phyloP scores from a whole-genome alignment of 2,797 vertebrate species.

The Leucoraja ocellata region DNA sequence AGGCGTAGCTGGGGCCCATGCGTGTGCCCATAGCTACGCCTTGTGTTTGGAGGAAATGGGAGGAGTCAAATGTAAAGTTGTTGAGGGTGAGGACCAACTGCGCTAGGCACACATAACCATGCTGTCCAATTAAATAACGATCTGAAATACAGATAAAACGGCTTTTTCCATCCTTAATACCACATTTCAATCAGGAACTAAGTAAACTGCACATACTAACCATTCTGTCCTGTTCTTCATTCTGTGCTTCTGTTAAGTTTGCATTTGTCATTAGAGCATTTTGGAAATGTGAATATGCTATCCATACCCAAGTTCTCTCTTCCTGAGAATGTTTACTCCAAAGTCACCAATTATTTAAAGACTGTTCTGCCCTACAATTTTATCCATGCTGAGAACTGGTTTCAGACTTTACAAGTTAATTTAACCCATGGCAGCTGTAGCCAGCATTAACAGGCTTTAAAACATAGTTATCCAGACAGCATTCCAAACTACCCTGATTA shows the following conservation, averaged over 20 bases:
- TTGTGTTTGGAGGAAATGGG: too few species aligned
- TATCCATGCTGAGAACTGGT: background rate
- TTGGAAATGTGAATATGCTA: background rate
- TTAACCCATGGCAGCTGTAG: background rate
- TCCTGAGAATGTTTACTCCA: background rate
- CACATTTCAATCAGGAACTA: background rate
- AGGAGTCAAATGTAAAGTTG: too few species aligned
- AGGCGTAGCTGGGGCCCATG: too few species aligned
- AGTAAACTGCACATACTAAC: background rate
- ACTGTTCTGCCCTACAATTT: background rate
- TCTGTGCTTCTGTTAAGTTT: background rate
- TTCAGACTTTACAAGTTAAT: background rate
- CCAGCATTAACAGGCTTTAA: background rate
- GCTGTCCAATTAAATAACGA: too few species aligned
- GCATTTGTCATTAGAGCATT: background rate
- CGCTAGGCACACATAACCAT: too few species aligned
- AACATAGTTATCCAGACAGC: background rate
- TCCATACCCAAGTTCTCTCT: background rate
- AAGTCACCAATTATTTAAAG: background rate
- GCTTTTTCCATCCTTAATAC: too few species aligned
- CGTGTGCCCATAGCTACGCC: too few species aligned
- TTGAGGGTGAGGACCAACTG: too few species aligned
- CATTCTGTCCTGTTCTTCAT: too few species aligned
- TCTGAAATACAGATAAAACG: too few species aligned
- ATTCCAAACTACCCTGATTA: background rate